A percentile compares a stretch with the other conserved stretches of the same genome.
phyloP scores from a whole-genome alignment of 2,113 vertebrate species.

The Pantherophis guttatus region DNA sequence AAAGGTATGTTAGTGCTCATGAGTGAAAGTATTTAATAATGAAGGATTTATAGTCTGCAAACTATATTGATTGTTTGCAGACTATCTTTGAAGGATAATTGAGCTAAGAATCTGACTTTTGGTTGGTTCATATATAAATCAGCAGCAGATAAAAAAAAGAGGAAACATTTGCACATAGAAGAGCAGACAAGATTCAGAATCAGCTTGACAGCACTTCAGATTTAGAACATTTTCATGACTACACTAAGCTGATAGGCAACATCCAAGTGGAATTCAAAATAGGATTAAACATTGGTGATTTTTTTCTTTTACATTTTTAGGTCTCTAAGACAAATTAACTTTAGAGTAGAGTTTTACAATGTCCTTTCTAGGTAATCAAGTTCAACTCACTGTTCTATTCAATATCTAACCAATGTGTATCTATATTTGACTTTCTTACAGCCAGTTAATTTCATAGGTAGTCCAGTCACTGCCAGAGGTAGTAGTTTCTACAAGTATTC shows the following conservation, averaged over 20 bases:
- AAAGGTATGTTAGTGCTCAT: not conserved
- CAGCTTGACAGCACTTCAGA: not conserved
- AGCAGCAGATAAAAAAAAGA: too few species aligned
- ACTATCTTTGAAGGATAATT: not conserved
- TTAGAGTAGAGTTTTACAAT: not conserved
- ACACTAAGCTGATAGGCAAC: not conserved
- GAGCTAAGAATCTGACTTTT: not conserved
- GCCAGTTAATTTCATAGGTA: not conserved
- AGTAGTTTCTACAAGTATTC: not conserved
- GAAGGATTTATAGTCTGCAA: not conserved
- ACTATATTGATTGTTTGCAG: not conserved
- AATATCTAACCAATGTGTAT: not conserved
- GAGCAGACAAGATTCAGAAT: not conserved
- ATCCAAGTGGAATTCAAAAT: not conserved
- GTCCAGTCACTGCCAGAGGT: not conserved
- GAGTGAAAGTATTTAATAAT: not conserved
- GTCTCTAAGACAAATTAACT: not conserved
- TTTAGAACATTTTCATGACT: not conserved
- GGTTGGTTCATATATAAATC: not conserved
- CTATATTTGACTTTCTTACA: not conserved
- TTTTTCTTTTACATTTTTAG: not conserved
- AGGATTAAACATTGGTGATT: not conserved
- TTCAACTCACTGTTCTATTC: not conserved
- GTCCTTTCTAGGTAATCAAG: not conserved
- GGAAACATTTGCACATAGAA: not conserved